phyloP scores from a whole-genome alignment of 2,888 invertebrate species.

The Orthosia cruda region DNA sequence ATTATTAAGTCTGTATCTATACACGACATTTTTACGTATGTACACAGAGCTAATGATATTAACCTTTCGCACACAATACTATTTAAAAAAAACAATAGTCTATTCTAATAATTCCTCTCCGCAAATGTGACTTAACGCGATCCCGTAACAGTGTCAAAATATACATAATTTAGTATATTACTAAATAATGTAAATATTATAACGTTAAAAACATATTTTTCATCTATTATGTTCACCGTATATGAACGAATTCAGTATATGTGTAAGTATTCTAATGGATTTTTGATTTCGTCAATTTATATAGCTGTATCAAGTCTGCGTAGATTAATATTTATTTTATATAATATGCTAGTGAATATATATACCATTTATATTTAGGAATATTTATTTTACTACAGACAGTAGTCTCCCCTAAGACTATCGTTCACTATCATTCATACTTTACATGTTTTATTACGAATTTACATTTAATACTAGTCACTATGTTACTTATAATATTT shows the following conservation, averaged over 20 bases:
- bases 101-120: slow-evolving; percentile 45
- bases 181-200: slow-evolving; percentile 91
- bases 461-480: slow-evolving; percentile 80
- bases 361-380: slow-evolving; percentile 66
- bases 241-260: slow-evolving; percentile 80
- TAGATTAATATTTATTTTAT: slow-evolving; percentile 83
- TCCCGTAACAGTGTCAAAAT: slow-evolving; percentile 85
- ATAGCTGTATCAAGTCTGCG: slow-evolving; percentile 84
- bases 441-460: slow-evolving; percentile 82
- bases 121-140: slow-evolving; percentile 71
- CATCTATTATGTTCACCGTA: slow-evolving; percentile 83
- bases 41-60: slow-evolving; percentile 59
- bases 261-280: slow-evolving; percentile 80
- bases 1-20: slow-evolving; percentile 52
- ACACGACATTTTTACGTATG: slow-evolving; percentile 54
- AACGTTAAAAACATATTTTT: slow-evolving; percentile 82
- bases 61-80: slow-evolving; percentile 55
- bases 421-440: slow-evolving; percentile 70
- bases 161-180: slow-evolving; percentile 91
- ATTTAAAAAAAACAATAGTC: slow-evolving; percentile 52
- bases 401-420: too few species aligned
- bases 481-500: slow-evolving; percentile 72
- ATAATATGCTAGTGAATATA: slow-evolving; percentile 65
- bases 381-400: slow-evolving; percentile 77
- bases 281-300: slow-evolving; percentile 86